A percentile compares a stretch with the other conserved stretches of the same genome.
Conservation (phyloP, 2,113 vertebrate species). For the Centropus bengalensis region DNA sequence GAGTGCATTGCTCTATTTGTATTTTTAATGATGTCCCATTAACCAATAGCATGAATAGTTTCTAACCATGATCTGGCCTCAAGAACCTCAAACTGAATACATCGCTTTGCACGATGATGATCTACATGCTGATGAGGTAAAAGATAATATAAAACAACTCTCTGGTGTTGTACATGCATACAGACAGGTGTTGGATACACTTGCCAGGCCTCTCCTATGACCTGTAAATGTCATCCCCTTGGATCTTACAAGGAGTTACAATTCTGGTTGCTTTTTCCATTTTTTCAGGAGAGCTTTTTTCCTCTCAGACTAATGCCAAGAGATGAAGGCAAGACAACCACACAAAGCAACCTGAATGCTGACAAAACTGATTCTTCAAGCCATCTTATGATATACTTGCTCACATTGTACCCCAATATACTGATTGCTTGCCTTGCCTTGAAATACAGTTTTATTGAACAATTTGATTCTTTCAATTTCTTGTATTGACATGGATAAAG, state of each 20-base stretch:
- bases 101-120: neutral
- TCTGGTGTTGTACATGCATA: neutral
- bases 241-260: neutral
- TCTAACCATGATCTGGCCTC: neutral
- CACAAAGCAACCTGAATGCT: neutral
- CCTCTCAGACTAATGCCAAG: neutral
- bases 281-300: neutral
- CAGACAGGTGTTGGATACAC: neutral
- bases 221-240: neutral
- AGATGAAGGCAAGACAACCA: neutral
- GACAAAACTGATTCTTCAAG: neutral
- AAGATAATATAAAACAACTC: neutral
- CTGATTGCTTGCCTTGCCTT: neutral
- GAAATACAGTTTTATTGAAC: neutral
- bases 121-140: neutral
- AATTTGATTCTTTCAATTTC: neutral
- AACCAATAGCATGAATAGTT: neutral
- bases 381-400: neutral
- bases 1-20: neutral
- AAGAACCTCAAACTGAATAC: neutral
- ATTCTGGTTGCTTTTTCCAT: neutral
- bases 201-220: neutral
- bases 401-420: neutral
- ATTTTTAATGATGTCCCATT: neutral
- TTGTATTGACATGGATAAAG: neutral